phyloP scores from a whole-genome alignment of 2,888 invertebrate species.

The Cheilosia impressa region DNA sequence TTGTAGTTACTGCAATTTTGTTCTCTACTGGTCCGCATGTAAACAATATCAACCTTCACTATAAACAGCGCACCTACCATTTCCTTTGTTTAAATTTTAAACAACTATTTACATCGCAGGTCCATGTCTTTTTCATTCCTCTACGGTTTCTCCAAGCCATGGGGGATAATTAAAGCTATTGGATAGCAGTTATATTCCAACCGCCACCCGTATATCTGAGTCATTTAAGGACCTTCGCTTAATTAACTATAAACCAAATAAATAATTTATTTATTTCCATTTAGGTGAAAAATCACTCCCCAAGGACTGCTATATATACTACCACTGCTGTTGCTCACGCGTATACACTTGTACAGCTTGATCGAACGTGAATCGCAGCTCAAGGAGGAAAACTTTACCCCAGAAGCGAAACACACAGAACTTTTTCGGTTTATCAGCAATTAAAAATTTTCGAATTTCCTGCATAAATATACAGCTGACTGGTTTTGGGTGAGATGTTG shows the following conservation, averaged over 20 bases:
- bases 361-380: slow-evolving; percentile 34
- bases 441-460: slow-evolving; percentile 72
- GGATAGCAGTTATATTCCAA: slow-evolving; percentile 12
- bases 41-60: background rate
- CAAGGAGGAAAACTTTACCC: slow-evolving; percentile 49
- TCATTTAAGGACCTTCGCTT: slow-evolving; percentile 10
- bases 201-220: background rate
- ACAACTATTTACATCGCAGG: background rate
- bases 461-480: slow-evolving; percentile 63
- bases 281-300: slow-evolving; percentile 50
- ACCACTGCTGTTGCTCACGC: background rate
- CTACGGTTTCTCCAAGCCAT: background rate
- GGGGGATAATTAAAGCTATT: slow-evolving; percentile 39
- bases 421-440: slow-evolving; percentile 72
- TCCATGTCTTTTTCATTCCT: background rate
- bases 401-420: slow-evolving; percentile 36
- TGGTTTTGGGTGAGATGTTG: slow-evolving; percentile 4
- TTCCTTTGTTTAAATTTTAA: background rate
- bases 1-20: too few relatives aligned
- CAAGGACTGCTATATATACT: slow-evolving; percentile 21
- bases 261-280: slow-evolving; percentile 50
- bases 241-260: slow-evolving; percentile 21
- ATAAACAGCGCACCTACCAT: too few relatives aligned
- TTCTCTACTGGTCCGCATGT: too few relatives aligned
- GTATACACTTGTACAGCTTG: background rate